A percentile compares a stretch with the other conserved stretches of the same genome.
phyloP scores from a whole-genome alignment of 2,888 invertebrate species.

The Agriopis marginaria region DNA sequence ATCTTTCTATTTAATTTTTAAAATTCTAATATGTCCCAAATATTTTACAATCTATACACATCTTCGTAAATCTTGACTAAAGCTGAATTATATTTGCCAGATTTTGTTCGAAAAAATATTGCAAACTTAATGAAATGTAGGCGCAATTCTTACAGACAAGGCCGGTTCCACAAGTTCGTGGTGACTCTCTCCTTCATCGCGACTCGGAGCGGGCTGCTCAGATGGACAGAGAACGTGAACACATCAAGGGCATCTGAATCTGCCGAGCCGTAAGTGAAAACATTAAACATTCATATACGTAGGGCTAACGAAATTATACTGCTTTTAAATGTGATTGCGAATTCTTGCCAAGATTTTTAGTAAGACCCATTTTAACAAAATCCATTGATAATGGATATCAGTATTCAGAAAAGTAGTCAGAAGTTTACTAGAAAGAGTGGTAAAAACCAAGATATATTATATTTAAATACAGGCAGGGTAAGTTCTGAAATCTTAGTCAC shows the following conservation, averaged over 20 bases:
- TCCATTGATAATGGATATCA: too few species aligned
- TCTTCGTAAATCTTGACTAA: neutral
- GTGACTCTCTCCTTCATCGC: conserved; percentile 95
- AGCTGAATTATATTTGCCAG: neutral
- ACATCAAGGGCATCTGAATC: conserved; percentile 80
- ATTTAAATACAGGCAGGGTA: neutral
- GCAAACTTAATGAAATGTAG: conserved; percentile 31
- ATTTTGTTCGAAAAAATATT: conserved; percentile 6
- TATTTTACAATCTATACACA: neutral
- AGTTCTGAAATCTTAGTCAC: neutral
- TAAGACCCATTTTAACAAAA: too few species aligned
- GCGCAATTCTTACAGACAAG: conserved; percentile 90
- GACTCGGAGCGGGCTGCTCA: conserved; percentile 94
- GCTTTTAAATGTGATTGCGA: neutral
- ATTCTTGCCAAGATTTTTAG: too few species aligned
- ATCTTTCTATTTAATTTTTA: too few species aligned
- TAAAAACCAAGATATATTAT: too few species aligned
- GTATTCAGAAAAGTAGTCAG: too few species aligned
- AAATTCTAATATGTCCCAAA: too few species aligned
- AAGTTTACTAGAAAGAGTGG: too few species aligned
- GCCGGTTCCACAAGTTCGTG: conserved; percentile 93
- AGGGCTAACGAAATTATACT: neutral
- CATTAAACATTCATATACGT: neutral
- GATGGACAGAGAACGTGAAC: conserved; percentile 92
- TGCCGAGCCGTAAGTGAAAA: conserved; percentile 88